Evolutionary conservation across 2,888 invertebrate genomes (phyloP).

Genomic region (Cordilura impudica): DNA sequence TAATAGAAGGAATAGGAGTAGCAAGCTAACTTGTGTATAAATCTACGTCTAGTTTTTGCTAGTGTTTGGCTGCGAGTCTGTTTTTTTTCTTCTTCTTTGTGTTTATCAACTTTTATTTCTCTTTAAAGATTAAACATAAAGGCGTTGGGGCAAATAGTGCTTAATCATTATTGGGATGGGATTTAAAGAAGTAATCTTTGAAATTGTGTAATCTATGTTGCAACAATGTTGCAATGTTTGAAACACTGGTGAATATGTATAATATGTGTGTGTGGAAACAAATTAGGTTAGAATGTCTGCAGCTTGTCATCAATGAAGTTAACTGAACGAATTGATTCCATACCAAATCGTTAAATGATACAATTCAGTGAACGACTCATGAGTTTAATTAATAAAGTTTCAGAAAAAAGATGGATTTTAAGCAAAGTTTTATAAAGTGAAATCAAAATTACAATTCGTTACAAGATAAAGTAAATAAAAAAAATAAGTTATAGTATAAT

Average conservation of each 20-base stretch:
- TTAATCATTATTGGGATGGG: conserved; percentile 38
- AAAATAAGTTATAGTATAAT: no score
- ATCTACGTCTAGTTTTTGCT: conserved; percentile 12
- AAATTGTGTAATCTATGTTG: conserved; percentile 1
- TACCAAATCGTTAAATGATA: no score
- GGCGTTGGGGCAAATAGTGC: conserved; percentile 36
- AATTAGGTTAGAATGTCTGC: conserved; percentile 49
- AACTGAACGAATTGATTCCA: conserved; percentile 18
- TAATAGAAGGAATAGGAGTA: conserved; percentile 21
- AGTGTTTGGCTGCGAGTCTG: neutral
- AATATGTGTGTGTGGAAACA: neutral
- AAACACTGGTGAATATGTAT: neutral
- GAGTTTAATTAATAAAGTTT: no score
- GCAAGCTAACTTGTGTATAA: conserved; percentile 18
- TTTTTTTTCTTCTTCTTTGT: neutral
- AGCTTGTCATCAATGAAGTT: conserved; percentile 35
- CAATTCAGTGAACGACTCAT: no score
- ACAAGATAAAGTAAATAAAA: no score
- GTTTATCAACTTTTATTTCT: conserved; percentile 10
- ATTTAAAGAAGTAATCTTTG: conserved; percentile 26
- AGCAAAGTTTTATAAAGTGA: no score
- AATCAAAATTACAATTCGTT: no score
- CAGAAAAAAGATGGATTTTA: no score
- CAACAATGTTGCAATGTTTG: conserved; percentile 40
- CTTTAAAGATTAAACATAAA: conserved; percentile 23